Conservation (phyloP, 2,888 invertebrate genomes). For the Phengaris arion region DNA sequence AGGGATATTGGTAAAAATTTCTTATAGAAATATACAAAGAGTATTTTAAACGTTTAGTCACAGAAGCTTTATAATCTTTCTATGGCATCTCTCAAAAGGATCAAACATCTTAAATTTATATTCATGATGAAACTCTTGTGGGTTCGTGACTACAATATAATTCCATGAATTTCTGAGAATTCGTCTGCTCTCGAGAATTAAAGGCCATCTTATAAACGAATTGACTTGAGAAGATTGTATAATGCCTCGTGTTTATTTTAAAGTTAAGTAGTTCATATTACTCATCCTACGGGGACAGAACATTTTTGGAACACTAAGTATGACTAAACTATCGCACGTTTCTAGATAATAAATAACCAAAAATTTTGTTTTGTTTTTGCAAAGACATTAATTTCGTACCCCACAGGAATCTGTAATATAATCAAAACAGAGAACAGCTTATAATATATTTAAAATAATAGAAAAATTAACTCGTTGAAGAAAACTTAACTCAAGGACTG, state of each 20-base stretch:
- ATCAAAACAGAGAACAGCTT: no score
- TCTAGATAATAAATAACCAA: no score
- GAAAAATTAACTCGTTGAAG: neutral
- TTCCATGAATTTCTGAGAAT: neutral
- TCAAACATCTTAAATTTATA: slow-evolving; percentile 10
- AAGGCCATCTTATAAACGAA: neutral
- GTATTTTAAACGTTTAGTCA: neutral
- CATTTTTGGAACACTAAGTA: no score
- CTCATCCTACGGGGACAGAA: no score
- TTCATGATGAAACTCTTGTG: slow-evolving; percentile 6
- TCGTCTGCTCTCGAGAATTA: slow-evolving; percentile 1
- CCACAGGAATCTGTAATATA: no score
- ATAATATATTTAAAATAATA: neutral
- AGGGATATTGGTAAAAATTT: no score
- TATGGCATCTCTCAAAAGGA: neutral
- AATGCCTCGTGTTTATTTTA: neutral
- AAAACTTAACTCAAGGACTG: neutral
- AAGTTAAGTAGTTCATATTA: no score
- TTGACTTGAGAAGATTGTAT: neutral
- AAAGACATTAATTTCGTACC: no score
- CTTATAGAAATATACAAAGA: no score
- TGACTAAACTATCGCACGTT: no score
- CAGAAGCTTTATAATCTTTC: neutral
- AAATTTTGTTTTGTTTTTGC: no score
- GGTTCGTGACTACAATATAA: slow-evolving; percentile 10